Evolutionary conservation across 2,888 invertebrate genomes (phyloP).

Genomic region (Ischnura elegans): DNA sequence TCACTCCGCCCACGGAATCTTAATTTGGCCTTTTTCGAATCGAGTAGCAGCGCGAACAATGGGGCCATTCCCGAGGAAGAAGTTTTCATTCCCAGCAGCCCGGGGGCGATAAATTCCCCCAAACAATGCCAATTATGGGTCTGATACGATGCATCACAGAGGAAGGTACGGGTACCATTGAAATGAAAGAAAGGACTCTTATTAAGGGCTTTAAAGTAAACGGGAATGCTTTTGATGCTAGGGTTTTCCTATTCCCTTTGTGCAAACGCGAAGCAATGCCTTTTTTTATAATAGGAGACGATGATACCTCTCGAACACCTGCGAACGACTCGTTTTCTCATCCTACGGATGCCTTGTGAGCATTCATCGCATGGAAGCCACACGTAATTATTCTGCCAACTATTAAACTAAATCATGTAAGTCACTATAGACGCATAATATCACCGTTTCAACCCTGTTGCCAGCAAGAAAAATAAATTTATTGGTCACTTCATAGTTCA

Average conservation of each 20-base stretch:
- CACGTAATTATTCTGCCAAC: no score
- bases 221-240: not conserved
- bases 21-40: not conserved
- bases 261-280: not conserved
- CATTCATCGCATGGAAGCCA: not conserved
- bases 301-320: slow-evolving; percentile 1
- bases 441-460: no score
- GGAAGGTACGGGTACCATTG: not conserved
- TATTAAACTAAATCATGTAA: no score
- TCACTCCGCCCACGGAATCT: not conserved
- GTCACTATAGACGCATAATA: no score
- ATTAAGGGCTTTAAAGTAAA: not conserved
- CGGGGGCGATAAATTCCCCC: slow-evolving; percentile 26
- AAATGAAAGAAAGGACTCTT: not conserved
- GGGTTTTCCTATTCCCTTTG: not conserved
- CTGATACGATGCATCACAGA: not conserved
- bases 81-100: not conserved
- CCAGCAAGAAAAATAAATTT: no score
- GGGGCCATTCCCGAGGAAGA: not conserved
- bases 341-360: not conserved
- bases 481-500: no score
- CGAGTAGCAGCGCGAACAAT: not conserved
- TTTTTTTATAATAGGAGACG: not conserved
- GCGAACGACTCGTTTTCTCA: not conserved
- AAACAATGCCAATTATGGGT: not conserved